phyloP scores from a whole-genome alignment of 2,888 invertebrate genomes.

The Spatulosminthurus flaviceps region DNA sequence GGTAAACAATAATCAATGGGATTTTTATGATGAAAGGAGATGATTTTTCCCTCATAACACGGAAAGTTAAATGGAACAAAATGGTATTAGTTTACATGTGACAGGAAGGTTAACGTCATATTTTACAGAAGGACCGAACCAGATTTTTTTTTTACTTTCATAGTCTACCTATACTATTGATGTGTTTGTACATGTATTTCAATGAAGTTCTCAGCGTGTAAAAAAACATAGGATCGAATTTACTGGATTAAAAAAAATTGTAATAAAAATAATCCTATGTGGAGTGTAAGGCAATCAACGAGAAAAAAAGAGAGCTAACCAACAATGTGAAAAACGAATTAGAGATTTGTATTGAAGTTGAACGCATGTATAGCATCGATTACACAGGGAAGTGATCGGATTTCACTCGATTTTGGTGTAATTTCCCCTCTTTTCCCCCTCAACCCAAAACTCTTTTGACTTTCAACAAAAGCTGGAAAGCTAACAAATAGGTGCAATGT shows the following conservation, averaged over 20 bases:
- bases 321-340: constrained; percentile 41
- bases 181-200: too few species aligned
- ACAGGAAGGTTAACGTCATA: too few species aligned
- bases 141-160: too few species aligned
- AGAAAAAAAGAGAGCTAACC: background rate
- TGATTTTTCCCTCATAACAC: too few species aligned
- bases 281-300: background rate
- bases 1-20: too few species aligned
- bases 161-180: too few species aligned
- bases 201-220: too few species aligned
- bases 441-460: constrained; percentile 42
- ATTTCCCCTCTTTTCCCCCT: constrained; percentile 44
- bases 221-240: background rate
- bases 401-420: constrained; percentile 51
- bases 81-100: too few species aligned
- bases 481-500: constrained; percentile 47
- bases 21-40: too few species aligned
- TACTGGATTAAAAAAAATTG: background rate
- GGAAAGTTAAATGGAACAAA: too few species aligned
- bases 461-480: constrained; percentile 46
- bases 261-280: background rate
- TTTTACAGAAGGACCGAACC: too few species aligned
- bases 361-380: constrained; percentile 49
- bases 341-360: constrained; percentile 43
- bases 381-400: constrained; percentile 54